Evolutionary conservation across 2,113 vertebrate genomes (phyloP).

Genomic region (Chamaea fasciata): DNA sequence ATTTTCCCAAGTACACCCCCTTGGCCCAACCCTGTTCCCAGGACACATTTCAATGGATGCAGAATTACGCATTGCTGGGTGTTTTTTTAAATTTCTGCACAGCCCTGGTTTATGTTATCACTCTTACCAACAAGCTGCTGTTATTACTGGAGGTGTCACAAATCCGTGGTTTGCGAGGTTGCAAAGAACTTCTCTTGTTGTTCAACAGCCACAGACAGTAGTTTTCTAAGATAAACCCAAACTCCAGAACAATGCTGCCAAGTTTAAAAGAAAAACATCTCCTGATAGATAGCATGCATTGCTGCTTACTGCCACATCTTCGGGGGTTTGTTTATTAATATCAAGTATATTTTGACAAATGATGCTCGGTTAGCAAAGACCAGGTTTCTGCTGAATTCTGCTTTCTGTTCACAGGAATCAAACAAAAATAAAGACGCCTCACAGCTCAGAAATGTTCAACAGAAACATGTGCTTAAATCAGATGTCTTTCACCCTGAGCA

Average conservation of each 20-base stretch:
- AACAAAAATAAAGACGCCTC: not conserved
- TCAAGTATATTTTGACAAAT: not conserved
- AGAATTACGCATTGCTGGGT: not conserved
- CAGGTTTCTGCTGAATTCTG: not conserved
- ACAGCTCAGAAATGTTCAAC: not conserved
- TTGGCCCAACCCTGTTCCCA: not conserved
- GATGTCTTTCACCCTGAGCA: conserved; percentile 23
- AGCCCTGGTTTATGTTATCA: not conserved
- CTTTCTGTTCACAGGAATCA: not conserved
- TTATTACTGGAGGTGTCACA: not conserved
- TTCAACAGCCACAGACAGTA: not conserved
- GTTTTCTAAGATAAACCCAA: not conserved
- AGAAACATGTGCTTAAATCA: conserved; percentile 15
- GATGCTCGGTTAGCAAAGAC: not conserved
- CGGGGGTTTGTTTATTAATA: not conserved
- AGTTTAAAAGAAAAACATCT: not conserved
- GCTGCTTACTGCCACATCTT: not conserved
- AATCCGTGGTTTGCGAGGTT: not conserved
- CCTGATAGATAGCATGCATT: not conserved
- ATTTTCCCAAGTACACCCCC: not conserved
- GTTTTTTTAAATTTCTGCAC: not conserved
- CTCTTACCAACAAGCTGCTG: not conserved
- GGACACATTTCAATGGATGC: not conserved
- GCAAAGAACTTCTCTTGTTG: not conserved
- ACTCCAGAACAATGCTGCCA: not conserved